Conservation (phyloP, 2,888 invertebrate genomes). For the Caenorhabditis japonica region DNA sequence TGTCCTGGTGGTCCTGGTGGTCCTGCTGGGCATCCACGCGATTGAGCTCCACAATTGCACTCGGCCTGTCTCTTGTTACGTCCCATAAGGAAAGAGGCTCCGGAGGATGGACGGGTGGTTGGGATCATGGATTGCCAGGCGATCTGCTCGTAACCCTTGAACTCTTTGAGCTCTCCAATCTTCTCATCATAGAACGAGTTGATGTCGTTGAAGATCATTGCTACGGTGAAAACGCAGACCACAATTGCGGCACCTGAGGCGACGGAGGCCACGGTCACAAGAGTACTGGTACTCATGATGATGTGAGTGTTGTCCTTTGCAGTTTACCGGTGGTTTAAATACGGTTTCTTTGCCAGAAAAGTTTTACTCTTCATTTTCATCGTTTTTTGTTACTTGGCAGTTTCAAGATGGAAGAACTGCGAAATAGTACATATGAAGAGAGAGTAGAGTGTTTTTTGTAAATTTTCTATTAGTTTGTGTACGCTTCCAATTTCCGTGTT, state of each 20-base stretch:
- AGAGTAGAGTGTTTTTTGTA: slow-evolving; percentile 17
- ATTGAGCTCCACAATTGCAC: slow-evolving; percentile 61
- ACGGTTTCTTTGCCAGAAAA: slow-evolving; percentile 19
- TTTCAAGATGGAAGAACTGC: slow-evolving; percentile 37
- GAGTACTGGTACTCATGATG: slow-evolving; percentile 55
- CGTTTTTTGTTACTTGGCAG: slow-evolving; percentile 12
- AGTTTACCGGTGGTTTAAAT: too few species aligned
- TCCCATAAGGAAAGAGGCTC: slow-evolving; percentile 40
- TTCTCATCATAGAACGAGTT: slow-evolving; percentile 60
- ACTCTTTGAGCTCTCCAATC: slow-evolving; percentile 54
- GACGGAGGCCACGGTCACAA: slow-evolving; percentile 53
- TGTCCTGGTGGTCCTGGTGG: slow-evolving; percentile 63
- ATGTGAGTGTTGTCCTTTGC: too few species aligned
- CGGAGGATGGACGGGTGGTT: slow-evolving; percentile 36
- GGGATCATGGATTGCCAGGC: slow-evolving; percentile 59
- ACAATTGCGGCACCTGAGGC: slow-evolving; percentile 51
- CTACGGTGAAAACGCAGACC: slow-evolving; percentile 53
- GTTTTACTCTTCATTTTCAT: slow-evolving; percentile 10
- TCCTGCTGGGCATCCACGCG: slow-evolving; percentile 61
- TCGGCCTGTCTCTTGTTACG: slow-evolving; percentile 58
- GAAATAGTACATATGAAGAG: too few species aligned
- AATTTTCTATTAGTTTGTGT: slow-evolving; percentile 33
- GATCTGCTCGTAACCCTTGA: slow-evolving; percentile 48
- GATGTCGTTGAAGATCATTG: slow-evolving; percentile 61
- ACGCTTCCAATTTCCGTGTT: slow-evolving; percentile 41